Evolutionary conservation across 2,113 vertebrate genomes (phyloP), one percentile per base, ranked within the genome.

Genomic region (Hylia prasina): DNA sequence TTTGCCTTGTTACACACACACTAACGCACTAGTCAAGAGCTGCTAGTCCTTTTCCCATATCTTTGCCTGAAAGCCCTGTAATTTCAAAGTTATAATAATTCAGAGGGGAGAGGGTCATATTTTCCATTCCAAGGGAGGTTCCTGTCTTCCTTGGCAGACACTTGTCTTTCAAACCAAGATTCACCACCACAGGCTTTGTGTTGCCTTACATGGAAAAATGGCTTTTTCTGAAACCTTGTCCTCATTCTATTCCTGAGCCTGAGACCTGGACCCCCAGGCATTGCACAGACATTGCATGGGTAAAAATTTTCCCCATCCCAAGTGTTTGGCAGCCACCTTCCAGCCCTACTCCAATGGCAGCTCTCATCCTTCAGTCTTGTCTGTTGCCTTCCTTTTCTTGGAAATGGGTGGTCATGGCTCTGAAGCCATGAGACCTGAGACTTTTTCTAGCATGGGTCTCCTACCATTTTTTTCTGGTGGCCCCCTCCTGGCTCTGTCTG

Each of bases 131-230:
- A 33, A 37, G 9, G 5, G 11, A 47, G 0, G 2, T 45, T 47
- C 9, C 11, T 0, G 0, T 7, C 15, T 54, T 64, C 48, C 4
- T 54, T 33, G 18, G 1, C 27, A 39, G 40, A 64, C 19, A n/a
- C 28, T 4, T 60, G 16, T 70, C 31, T 2, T 75, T 73, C 7
- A 23, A 39, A 84, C 10, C 15, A 51, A 25, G 80, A 37, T 11
- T 30, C 6, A 25, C 14, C 1, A 2, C 0, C 1, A 4, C 87
- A 54, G 39, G 13, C 45, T 90, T 56, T 66, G 35, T 90, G 35
- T 54, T 73, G 17, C 42, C 25, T 66, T 75, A 44, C 56, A 35
- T n/a, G 45, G 70, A 48, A 24, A 47, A 58, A 44, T 4, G 0
- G 44, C 33, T 65, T 53, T 61, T 15, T 50, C 42, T 80, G 58